Evolutionary conservation across 2,888 invertebrate genomes (phyloP), one percentile per base, ranked within the genome.

Genomic region (Disparrhopalites patrizii): DNA sequence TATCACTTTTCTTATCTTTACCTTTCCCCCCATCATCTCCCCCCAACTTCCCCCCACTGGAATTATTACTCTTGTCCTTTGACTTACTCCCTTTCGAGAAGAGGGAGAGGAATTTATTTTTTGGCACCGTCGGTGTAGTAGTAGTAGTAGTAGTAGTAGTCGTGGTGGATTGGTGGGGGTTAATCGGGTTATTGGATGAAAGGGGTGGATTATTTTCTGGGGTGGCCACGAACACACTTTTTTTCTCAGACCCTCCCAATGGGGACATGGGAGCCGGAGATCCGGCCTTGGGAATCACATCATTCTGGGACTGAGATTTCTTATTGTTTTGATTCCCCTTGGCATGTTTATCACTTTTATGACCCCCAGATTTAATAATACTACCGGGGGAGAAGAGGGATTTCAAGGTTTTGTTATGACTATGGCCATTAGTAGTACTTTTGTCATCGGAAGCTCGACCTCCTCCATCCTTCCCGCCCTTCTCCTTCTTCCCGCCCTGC

Each of bases 51-150:
- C 33, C 28, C 43, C 20, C 20, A n/a, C 43, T 43, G 43, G 43
- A 43, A 43, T 43, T 36, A 36, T 36, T n/a, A n/a, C n/a, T 43
- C 43, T 43, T 43, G 20, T 43, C 43, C 43, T 43, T 43, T 43
- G 43, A 43, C 43, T 43, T 43, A 20, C n/a, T 50, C 1, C 56
- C 56, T 23, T 56, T 56, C 1, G 23, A 23, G 30, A 60, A 60
- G 27, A 60, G 30, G 20, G 60, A 47, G 8, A 60, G n/a, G 18
- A 60, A 60, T 60, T 60, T 60, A 28, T 60, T 60, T 50, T 60
- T 60, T 30, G 60, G 31, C 47, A 60, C 60, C 23, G n/a, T 50
- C 60, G 36, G 38, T 25, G 57, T 43, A 43, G 43, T 18, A n/a
- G n/a, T n/a, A n/a, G n/a, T n/a, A n/a, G n/a, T n/a, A n/a, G n/a